Base-by-base conservation (phyloP, 2,888 invertebrate genomes). In the Mimas tiliae region DNA sequence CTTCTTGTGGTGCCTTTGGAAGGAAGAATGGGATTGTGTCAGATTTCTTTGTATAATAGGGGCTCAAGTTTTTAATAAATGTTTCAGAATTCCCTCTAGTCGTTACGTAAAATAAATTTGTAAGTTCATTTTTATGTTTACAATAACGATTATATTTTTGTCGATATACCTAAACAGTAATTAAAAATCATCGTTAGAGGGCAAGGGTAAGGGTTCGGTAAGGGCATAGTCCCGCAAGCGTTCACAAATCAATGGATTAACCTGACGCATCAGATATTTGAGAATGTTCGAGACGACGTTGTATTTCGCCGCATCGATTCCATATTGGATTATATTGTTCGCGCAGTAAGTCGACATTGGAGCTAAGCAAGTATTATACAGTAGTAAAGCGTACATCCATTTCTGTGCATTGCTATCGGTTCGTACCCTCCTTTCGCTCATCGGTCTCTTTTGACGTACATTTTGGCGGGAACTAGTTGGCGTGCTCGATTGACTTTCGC, bases 271-370 rank as follows among this genome's bases (percentile, higher is more conserved):
- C 64, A 92, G 70, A 71, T 78, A 88, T 70, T 89, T 87, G 74
- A 90, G 69, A 70, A 93, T 67, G 64, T 84, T 72, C 16, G 87
- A 79, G 19, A 88, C 70, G 55, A 92, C 80, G 68, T 91, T 91
- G 71, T 92, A 91, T 72, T 87, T 89, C 19, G 93, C 93, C 9
- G 84, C 89, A 67, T 93, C 93, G 74, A 93, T 80, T 33, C 93
- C 93, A 64, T 89, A 93, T 65, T 92, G 87, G 8, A 93, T 70
- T 38, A 91, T 86, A 63, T 74, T 89, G 66, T 89, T 84, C 0
- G 91, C 93, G 70, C 91, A 93, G 67, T 92, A 92, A 0, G 82
- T 70, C 0, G 93, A 92, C 86, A 93, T 89, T 0, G 93, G 92
- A 0, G 90, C 91, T 21, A 92, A 76, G 69, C 93, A 93, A 4